These are phyloP conservation scores for Brachionus asplanchnoidis DNA, from an alignment of 1,140 invertebrate genomes.

Conservation along the genomic window DNA sequence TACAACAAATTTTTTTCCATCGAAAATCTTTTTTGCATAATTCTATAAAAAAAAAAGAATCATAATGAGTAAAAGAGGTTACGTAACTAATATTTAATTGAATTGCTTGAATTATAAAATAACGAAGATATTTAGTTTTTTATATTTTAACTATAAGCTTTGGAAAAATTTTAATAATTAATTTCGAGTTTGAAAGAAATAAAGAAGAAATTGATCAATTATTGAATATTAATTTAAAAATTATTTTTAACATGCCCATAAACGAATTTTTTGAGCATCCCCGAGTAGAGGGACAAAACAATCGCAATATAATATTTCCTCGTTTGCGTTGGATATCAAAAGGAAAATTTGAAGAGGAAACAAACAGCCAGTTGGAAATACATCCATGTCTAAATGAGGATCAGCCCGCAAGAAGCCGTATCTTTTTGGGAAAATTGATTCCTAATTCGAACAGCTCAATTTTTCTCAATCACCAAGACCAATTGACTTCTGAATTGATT, in stretches of 20 bases:
- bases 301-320: not conserved
- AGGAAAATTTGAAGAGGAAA: not conserved
- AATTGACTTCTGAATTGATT: not conserved
- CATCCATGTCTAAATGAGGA: conserved; percentile 22
- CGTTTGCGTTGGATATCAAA: not conserved
- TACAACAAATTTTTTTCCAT: not conserved
- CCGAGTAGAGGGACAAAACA: not conserved
- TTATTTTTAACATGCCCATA: not conserved
- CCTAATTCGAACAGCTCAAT: not conserved
- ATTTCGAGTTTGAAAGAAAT: not conserved
- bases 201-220: not conserved
- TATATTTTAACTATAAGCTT: not conserved
- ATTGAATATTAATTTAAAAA: not conserved
- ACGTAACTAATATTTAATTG: not conserved
- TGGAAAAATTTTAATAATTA: not conserved
- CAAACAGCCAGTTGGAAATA: not conserved
- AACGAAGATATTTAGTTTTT: not conserved
- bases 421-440: conserved; percentile 20
- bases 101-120: not conserved
- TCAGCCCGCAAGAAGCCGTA: not conserved
- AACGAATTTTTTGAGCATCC: conserved; percentile 5
- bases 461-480: not conserved
- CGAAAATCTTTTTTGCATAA: not conserved
- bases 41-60: not conserved
- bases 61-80: not conserved